Conservation (phyloP, 2,797 vertebrate species). For the Spheniscus humboldti region DNA sequence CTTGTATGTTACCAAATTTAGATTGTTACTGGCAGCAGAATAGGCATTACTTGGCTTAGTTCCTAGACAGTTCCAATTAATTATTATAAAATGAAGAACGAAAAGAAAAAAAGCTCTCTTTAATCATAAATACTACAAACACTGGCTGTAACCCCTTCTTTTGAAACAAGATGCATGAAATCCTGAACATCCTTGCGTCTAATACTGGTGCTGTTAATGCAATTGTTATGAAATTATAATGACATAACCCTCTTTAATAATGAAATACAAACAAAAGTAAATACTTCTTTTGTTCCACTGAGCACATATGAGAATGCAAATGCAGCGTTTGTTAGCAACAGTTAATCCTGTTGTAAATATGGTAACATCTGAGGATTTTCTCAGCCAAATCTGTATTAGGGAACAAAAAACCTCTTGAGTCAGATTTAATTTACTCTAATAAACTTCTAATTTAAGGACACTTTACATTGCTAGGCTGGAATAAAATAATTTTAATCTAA, state of each 20-base stretch:
- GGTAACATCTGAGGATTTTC: background rate
- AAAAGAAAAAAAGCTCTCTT: background rate
- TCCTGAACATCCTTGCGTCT: background rate
- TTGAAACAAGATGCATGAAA: background rate
- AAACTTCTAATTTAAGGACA: background rate
- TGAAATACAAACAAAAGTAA: conserved; percentile 14
- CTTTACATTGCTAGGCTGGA: background rate
- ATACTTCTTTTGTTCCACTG: conserved; percentile 12
- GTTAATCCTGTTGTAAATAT: background rate
- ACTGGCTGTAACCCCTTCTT: background rate
- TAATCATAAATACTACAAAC: background rate
- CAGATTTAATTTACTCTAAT: background rate
- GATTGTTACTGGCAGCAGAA: conserved; percentile 15
- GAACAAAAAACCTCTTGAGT: background rate
- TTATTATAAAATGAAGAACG: conserved; percentile 32
- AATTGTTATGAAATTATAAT: background rate
- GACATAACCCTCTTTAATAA: background rate
- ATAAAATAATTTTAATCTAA: background rate
- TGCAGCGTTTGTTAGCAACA: background rate
- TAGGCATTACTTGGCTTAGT: conserved; percentile 12
- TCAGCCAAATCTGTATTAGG: background rate
- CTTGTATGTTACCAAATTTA: conserved; percentile 13
- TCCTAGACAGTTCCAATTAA: conserved; percentile 42
- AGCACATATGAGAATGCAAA: background rate
- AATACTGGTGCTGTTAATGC: background rate